phyloP scores from a whole-genome alignment of 2,113 vertebrate genomes.

The Pardalotus punctatus region DNA sequence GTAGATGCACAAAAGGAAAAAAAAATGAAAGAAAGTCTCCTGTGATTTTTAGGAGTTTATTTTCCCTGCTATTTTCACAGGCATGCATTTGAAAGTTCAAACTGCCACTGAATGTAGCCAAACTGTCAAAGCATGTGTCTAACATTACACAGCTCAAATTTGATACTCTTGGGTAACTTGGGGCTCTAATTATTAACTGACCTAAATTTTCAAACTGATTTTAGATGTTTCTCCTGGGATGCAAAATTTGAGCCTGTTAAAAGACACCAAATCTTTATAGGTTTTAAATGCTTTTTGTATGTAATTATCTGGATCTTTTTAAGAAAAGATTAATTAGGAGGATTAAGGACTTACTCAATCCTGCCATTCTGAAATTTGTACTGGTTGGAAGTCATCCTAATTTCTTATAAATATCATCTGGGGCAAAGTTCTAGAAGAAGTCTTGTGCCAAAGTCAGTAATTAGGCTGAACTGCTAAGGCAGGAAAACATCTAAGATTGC shows the following conservation, averaged over 20 bases:
- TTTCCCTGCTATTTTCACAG: neutral
- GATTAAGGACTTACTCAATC: neutral
- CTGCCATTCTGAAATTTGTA: neutral
- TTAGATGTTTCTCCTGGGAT: neutral
- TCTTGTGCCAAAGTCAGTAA: neutral
- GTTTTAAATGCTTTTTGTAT: neutral
- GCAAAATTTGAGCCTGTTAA: neutral
- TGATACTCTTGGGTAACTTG: neutral
- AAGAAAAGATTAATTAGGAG: neutral
- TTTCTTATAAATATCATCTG: neutral
- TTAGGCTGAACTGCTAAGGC: neutral
- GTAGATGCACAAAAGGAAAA: neutral
- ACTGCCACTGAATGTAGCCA: neutral
- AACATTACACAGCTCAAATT: neutral
- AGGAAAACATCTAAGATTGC: neutral
- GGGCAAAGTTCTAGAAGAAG: neutral
- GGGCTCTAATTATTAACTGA: conserved; percentile 11
- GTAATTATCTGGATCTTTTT: neutral
- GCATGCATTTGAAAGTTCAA: neutral
- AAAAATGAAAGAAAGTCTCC: neutral
- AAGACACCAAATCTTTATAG: neutral
- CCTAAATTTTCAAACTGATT: conserved; percentile 26
- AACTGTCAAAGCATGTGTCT: neutral
- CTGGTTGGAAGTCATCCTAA: neutral
- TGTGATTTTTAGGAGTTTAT: neutral